phyloP scores from a whole-genome alignment of 1,140 invertebrate species.

The Belonocnema kinseyi region DNA sequence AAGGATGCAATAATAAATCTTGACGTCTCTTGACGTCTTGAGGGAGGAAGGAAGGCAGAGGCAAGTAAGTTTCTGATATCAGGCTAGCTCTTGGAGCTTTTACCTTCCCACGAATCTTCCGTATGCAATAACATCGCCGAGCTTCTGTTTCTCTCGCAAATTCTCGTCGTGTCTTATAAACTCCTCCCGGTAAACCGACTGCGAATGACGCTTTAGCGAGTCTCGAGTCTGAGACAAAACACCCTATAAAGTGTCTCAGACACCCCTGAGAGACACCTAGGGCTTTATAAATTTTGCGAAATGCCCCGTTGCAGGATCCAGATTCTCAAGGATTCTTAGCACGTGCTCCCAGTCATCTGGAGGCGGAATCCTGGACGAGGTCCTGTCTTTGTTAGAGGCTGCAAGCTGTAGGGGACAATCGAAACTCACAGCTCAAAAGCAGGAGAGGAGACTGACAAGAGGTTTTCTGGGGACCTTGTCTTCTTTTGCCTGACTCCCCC shows the following conservation, averaged over 20 bases:
- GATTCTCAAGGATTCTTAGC: conserved; percentile 64
- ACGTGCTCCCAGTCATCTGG: conserved; percentile 53
- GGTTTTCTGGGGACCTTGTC: conserved; percentile 1
- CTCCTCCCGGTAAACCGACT: conserved; percentile 65
- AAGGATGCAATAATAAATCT: conserved; percentile 32
- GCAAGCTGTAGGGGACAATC: conserved; percentile 52
- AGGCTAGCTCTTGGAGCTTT: conserved; percentile 17
- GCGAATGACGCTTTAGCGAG: conserved; percentile 67
- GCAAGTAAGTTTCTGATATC: conserved; percentile 25
- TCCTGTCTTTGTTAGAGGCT: conserved; percentile 47
- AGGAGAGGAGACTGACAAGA: conserved; percentile 42
- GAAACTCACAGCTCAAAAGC: conserved; percentile 41
- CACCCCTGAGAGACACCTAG: conserved; percentile 62
- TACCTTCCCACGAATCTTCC: conserved; percentile 45
- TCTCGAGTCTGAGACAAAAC: conserved; percentile 63
- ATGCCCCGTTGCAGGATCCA: conserved; percentile 53
- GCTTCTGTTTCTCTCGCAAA: conserved; percentile 39
- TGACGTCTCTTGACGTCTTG: conserved; percentile 22
- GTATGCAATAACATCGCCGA: conserved; percentile 46
- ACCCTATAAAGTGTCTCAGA: conserved; percentile 64
- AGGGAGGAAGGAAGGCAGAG: conserved; percentile 4
- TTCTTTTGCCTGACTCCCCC: conserved; percentile 38
- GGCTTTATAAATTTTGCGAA: conserved; percentile 72
- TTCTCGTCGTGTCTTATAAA: conserved; percentile 63
- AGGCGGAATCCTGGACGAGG: conserved; percentile 44